Conservation (phyloP, 2,113 vertebrate genomes). For the Nestor notabilis region DNA sequence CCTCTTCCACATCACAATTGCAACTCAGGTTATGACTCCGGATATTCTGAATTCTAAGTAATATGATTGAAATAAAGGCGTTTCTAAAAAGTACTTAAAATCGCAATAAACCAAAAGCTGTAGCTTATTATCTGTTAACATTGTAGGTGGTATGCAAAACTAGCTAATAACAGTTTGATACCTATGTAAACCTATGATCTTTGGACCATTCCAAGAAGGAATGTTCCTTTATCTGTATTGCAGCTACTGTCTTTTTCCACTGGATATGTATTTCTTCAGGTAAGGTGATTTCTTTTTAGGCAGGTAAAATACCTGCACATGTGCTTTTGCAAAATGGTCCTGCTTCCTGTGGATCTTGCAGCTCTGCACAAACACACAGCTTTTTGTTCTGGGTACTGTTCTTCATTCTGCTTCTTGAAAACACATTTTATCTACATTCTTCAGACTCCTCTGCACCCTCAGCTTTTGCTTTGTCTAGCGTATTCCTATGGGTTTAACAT, state of each 20-base stretch:
- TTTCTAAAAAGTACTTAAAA: background rate
- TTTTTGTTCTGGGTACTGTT: background rate
- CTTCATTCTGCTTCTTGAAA: background rate
- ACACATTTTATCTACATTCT: background rate
- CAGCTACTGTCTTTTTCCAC: background rate
- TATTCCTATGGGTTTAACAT: background rate
- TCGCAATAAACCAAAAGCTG: background rate
- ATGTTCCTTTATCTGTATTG: background rate
- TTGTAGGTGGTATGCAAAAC: background rate
- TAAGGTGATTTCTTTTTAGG: background rate
- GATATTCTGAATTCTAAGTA: background rate
- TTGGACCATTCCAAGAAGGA: background rate
- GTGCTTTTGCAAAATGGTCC: background rate
- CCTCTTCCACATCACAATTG: background rate
- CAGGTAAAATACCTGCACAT: background rate
- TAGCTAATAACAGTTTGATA: background rate
- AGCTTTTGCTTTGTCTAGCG: background rate
- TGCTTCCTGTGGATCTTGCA: accelerated
- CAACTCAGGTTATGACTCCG: background rate
- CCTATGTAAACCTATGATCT: background rate
- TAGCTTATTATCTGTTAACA: background rate
- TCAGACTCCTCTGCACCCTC: background rate
- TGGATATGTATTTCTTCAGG: background rate
- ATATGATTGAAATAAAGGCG: background rate
- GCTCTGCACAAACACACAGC: accelerated